Conservation (phyloP, 2,888 invertebrate species). For the Xanthostigma xanthostigma region DNA sequence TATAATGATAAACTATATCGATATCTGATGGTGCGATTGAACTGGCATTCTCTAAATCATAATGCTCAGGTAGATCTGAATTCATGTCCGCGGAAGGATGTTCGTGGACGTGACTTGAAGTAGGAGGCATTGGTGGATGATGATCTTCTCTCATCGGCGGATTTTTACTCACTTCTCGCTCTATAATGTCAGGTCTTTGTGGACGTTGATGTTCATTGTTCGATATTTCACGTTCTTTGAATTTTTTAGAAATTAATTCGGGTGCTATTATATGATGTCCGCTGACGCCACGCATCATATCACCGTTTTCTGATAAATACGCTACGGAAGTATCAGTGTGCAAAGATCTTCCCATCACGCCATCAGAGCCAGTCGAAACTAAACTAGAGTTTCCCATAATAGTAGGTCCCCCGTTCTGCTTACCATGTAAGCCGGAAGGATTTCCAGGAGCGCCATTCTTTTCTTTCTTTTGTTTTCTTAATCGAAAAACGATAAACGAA, state of each 20-base stretch:
- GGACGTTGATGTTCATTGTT: slow-evolving; percentile 57
- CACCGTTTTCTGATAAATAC: slow-evolving; percentile 57
- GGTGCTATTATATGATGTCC: slow-evolving; percentile 70
- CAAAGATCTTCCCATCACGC: slow-evolving; percentile 48
- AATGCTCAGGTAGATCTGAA: slow-evolving; percentile 77
- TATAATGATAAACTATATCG: slow-evolving; percentile 92
- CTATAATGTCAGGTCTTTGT: slow-evolving; percentile 87
- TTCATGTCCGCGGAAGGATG: slow-evolving; percentile 61
- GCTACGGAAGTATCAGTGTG: slow-evolving; percentile 56
- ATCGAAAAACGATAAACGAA: slow-evolving; percentile 82
- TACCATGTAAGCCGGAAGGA: slow-evolving; percentile 56
- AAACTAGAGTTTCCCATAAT: slow-evolving; percentile 55
- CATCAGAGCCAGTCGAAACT: slow-evolving; percentile 50
- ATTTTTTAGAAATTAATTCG: slow-evolving; percentile 76
- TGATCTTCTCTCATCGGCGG: slow-evolving; percentile 65
- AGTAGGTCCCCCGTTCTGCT: slow-evolving; percentile 57
- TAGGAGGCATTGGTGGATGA: slow-evolving; percentile 65
- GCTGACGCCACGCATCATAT: slow-evolving; percentile 58
- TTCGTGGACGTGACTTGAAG: slow-evolving; percentile 55
- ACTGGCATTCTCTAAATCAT: slow-evolving; percentile 92
- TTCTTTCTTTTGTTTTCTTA: slow-evolving; percentile 76
- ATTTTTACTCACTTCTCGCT: slow-evolving; percentile 75
- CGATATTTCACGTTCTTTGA: slow-evolving; percentile 67
- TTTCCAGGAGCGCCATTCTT: slow-evolving; percentile 56
- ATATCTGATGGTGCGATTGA: slow-evolving; percentile 96